These are phyloP conservation scores for Myripristis murdjan DNA, from an alignment of 2,797 vertebrate species.

Conservation along the genomic window DNA sequence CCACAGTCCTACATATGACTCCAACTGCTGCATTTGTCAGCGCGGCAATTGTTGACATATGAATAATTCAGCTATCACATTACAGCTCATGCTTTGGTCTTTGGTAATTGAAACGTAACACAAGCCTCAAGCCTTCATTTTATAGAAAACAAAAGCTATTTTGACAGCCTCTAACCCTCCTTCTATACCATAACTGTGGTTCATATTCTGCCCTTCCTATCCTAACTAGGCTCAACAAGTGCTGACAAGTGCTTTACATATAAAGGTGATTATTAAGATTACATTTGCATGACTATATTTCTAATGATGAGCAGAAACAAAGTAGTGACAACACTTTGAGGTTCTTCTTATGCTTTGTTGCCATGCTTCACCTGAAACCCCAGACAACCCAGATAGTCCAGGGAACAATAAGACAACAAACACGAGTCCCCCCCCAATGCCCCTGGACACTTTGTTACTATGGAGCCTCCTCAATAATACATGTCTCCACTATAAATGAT, in stretches of 20 bases:
- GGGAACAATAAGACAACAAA: constrained; percentile 3
- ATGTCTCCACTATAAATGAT: constrained; percentile 16
- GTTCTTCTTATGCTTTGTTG: constrained; percentile 8
- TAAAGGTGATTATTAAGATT: too few species aligned
- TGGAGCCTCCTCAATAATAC: constrained; percentile 38
- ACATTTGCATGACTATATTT: not conserved
- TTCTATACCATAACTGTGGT: too few species aligned
- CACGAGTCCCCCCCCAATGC: not conserved
- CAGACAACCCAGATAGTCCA: constrained; percentile 2
- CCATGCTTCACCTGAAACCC: constrained; percentile 4
- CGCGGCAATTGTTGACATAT: too few species aligned
- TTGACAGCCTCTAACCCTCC: not conserved
- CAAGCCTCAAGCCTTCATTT: too few species aligned
- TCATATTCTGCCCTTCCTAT: too few species aligned
- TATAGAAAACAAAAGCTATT: not conserved
- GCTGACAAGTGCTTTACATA: too few species aligned
- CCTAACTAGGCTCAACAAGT: too few species aligned
- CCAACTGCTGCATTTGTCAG: too few species aligned
- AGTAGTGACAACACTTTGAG: not conserved
- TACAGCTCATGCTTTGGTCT: too few species aligned
- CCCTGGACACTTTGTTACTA: constrained; percentile 2
- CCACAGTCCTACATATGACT: too few species aligned
- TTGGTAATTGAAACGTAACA: too few species aligned
- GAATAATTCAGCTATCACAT: too few species aligned
- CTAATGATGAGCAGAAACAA: not conserved